phyloP scores from a whole-genome alignment of 1,140 invertebrate genomes.

The Himalopsyche phryganea region DNA sequence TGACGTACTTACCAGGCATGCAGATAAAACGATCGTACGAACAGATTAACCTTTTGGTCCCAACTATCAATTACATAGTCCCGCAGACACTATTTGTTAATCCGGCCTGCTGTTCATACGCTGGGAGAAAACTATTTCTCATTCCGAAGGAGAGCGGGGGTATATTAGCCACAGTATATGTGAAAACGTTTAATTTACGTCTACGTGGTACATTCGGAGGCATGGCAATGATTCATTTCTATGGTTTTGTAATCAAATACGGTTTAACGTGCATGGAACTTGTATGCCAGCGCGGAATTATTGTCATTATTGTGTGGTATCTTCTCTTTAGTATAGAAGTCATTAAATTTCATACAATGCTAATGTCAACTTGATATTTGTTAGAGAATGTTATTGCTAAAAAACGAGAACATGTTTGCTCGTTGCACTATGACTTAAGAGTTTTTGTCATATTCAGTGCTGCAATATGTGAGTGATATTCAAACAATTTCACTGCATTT shows the following conservation, averaged over 20 bases:
- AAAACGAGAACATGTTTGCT: too few relatives aligned
- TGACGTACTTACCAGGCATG: too few relatives aligned
- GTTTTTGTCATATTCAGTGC: too few relatives aligned
- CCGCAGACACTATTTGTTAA: constrained; percentile 23
- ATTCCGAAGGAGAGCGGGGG: constrained; percentile 6
- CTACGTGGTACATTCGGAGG: constrained; percentile 1
- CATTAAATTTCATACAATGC: too few relatives aligned
- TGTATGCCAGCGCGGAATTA: constrained; percentile 9
- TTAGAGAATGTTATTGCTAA: too few relatives aligned
- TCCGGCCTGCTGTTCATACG: constrained; percentile 20
- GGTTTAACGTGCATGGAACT: constrained; percentile 17
- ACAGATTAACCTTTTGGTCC: constrained; percentile 16
- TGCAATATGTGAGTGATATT: too few relatives aligned
- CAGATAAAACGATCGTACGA: background rate
- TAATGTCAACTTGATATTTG: too few relatives aligned
- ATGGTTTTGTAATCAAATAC: constrained; percentile 26
- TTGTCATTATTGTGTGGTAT: constrained; percentile 1
- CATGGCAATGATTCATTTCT: constrained; percentile 18
- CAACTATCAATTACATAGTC: constrained; percentile 25
- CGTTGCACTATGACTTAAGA: too few relatives aligned
- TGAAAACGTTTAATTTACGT: constrained; percentile 21
- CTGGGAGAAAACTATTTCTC: constrained; percentile 21
- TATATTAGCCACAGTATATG: constrained; percentile 10
- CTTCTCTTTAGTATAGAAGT: too few relatives aligned
- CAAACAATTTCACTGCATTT: too few relatives aligned